Conservation (phyloP, 2,797 vertebrate genomes). For the Bradypodion pumilum region DNA sequence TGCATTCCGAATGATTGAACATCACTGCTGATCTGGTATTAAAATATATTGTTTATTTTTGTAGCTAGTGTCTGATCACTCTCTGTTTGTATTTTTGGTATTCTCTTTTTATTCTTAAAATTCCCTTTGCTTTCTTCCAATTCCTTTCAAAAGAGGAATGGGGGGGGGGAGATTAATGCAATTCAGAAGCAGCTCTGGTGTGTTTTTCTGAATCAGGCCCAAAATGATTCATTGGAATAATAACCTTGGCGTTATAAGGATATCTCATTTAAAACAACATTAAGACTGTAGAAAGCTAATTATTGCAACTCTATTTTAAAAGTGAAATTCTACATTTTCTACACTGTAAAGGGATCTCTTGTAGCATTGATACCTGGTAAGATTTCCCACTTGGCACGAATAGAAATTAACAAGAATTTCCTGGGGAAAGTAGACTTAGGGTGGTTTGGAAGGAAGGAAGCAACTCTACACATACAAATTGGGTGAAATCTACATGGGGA, state of each 20-base stretch:
- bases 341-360: conserved; percentile 30
- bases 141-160: conserved; percentile 29
- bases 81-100: neutral
- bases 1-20: conserved; percentile 55
- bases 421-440: conserved; percentile 8
- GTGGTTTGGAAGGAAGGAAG: neutral
- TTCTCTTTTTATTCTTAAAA: neutral
- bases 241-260: conserved; percentile 37
- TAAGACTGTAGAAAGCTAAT: conserved; percentile 36
- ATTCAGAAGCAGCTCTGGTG: conserved; percentile 1
- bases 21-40: conserved; percentile 48
- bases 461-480: neutral
- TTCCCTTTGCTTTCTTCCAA: conserved; percentile 18
- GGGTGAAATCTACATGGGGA: conserved; percentile 20
- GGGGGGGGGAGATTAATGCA: neutral
- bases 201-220: neutral
- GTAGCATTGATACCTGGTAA: conserved; percentile 38
- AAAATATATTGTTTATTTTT: conserved; percentile 62
- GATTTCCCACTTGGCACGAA: conserved; percentile 27
- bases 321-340: conserved; percentile 41
- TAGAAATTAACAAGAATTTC: conserved; percentile 55
- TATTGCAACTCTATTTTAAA: conserved; percentile 41
- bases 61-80: conserved; percentile 30
- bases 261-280: conserved; percentile 47
- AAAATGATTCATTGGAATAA: conserved; percentile 30